Base-by-base conservation (phyloP, 2,888 invertebrate genomes). In the Parnassius apollo region DNA sequence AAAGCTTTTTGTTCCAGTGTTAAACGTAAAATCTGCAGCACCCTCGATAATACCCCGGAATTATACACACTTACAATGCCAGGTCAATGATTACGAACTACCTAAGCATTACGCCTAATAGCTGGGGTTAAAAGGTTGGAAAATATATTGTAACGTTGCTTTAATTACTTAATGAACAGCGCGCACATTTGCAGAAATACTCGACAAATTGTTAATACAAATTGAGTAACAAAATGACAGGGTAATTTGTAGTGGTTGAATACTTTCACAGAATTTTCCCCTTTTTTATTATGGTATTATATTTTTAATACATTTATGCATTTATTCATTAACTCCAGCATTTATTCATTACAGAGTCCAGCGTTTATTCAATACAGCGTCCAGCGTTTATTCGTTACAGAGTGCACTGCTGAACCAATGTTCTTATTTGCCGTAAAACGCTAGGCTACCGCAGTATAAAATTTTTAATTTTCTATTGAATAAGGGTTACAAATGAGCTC, bases 1-100 rank as follows among this genome's bases (percentile, higher is more conserved):
- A 35, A 35, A 35, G 7, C 7, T 35, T 35, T 35, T 35, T 35
- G 25, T 35, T 7, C 3, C 22, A 18, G 22, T 42, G 42, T 25
- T 42, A 13, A n/a, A 49, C 57, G 56, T 60, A 48, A 9, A 49
- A 60, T 18, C 42, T 13, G 25, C 25, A 9, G 9, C 44, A 22
- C 55, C 8, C 45, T 35, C n/a, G 53, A 61, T 53, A 48, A 52
- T 57, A 44, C 51, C 10, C 54, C 46, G 11, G 42, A 56, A 66
- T 63, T 66, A 60, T 50, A 45, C 12, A 53, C 59, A 60, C 25
- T 59, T 55, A 50, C 51, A 35, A 42, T 49, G 60, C 55, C 56
- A 65, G 70, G 67, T 68, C 70, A 68, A 67, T 69, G 66, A 69
- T 72, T 73, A 69, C 66, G 70, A 69, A 65, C 68, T 67, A 53